Base-by-base conservation (phyloP, 2,113 vertebrate genomes). In the Meleagris gallopavo region DNA sequence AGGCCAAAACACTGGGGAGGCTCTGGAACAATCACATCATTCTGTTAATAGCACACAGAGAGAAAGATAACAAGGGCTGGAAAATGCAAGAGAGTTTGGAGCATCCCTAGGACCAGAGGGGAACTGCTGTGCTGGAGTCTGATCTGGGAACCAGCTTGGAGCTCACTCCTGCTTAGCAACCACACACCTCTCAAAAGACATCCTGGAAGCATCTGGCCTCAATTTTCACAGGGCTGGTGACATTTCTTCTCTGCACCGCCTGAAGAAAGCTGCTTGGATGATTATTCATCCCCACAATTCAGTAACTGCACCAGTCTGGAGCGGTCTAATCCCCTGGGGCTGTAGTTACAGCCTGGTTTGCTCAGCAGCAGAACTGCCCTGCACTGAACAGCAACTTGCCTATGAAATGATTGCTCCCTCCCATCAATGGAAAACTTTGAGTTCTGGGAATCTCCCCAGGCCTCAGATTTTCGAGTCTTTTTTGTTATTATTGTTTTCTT, bases 221-320 rank as follows among this genome's bases (percentile, higher is more conserved):
- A 55, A 29, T 94, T 91, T 83, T 73, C 34, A 34, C 34, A 12
- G 67, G 38, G 55, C 19, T 93, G 48, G 32, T 93, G 90, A 86
- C 86, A 86, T 88, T 95, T 81, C 72, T 86, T 93, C 50, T 69
- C 34, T 86, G 36, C 43, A 45, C 48, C 9, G 41, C 58, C 69
- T 24, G 38, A 67, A 93, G 83, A 36, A 77, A 86, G 11, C 48
- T 64, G 29, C 74, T 86, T 71, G 83, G 45, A 60, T 67, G 76
- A 74, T 93, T 86, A 69, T 41, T 93, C 83, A 93, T 74, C 38
- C 41, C 41, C 38, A 38, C 40, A 29, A 10, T 71, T 55, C 24
- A 71, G 41, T 74, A 81, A 60, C 8, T 34, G 55, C 38, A 80
- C 57, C 61, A 30, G 45, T 81, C 80, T 55, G 67, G 79, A 83